phyloP scores from a whole-genome alignment of 2,888 invertebrate genomes.

The Andrena praecox region DNA sequence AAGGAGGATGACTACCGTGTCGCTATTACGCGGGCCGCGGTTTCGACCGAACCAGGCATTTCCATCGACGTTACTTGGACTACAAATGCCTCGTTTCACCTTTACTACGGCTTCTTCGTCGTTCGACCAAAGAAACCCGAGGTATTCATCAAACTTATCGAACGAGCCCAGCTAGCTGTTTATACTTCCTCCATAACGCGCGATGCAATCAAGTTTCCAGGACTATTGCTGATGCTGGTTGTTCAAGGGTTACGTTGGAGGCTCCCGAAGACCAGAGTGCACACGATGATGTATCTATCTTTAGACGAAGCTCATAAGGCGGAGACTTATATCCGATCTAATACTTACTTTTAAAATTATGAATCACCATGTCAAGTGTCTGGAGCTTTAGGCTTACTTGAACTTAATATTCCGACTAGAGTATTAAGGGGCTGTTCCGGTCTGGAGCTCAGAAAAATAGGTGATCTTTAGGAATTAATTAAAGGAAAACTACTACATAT shows the following conservation, averaged over 20 bases:
- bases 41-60: slow-evolving; percentile 58
- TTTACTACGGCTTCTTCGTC: slow-evolving; percentile 34
- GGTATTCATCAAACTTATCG: slow-evolving; percentile 28
- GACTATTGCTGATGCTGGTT: not conserved
- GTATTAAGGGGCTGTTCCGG: too few species aligned
- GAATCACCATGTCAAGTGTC: too few species aligned
- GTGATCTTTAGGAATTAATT: too few species aligned
- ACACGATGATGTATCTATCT: too few species aligned
- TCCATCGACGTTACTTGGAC: slow-evolving; percentile 56
- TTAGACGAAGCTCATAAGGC: too few species aligned
- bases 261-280: too few species aligned
- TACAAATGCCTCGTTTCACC: slow-evolving; percentile 64
- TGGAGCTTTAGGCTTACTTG: too few species aligned
- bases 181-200: not conserved
- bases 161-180: not conserved
- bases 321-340: too few species aligned
- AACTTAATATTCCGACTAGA: too few species aligned
- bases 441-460: too few species aligned
- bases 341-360: too few species aligned
- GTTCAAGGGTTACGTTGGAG: not conserved
- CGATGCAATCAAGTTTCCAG: not conserved
- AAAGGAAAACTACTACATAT: too few species aligned
- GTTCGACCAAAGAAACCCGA: not conserved
- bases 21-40: slow-evolving; percentile 59
- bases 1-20: slow-evolving; percentile 72